Evolutionary conservation across 2,797 vertebrate species (phyloP).

Genomic region (Helicolenus hilgendorfi): DNA sequence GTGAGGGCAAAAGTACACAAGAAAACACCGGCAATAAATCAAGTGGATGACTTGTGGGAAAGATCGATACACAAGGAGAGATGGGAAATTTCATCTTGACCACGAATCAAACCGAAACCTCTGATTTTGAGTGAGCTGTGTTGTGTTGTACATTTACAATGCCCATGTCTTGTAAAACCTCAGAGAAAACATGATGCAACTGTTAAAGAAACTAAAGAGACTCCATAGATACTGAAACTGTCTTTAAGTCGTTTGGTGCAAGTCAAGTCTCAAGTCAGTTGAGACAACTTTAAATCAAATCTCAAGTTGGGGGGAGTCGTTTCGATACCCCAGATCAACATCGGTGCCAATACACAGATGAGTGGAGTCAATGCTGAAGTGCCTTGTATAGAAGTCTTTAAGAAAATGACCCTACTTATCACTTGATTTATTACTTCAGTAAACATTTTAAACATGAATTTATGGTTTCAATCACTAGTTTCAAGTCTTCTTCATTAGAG

Average conservation of each 20-base stretch:
- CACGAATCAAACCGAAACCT: slow-evolving; percentile 17
- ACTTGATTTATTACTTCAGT: too few relatives aligned
- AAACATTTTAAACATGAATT: too few relatives aligned
- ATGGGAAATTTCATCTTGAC: slow-evolving; percentile 14
- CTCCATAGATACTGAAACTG: neutral
- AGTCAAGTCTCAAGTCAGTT: neutral
- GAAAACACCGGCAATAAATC: slow-evolving; percentile 40
- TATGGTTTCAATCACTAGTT: too few relatives aligned
- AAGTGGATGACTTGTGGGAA: slow-evolving; percentile 5
- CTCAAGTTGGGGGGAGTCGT: neutral
- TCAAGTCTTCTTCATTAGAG: too few relatives aligned
- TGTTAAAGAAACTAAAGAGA: neutral
- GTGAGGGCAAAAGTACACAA: neutral
- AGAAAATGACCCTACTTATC: too few relatives aligned
- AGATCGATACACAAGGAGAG: slow-evolving; percentile 1
- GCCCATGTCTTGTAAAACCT: neutral
- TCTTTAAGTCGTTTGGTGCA: neutral
- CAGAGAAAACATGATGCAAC: neutral
- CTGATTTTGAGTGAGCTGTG: neutral
- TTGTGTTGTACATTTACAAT: neutral
- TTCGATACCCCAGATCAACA: neutral
- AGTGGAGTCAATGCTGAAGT: too few relatives aligned
- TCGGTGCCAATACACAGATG: neutral
- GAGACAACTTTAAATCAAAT: neutral
- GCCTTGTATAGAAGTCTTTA: too few relatives aligned